A percentile compares a stretch with the other conserved stretches of the same genome.
Conservation (phyloP, 2,113 vertebrate species). For the Cinclus mexicanus region DNA sequence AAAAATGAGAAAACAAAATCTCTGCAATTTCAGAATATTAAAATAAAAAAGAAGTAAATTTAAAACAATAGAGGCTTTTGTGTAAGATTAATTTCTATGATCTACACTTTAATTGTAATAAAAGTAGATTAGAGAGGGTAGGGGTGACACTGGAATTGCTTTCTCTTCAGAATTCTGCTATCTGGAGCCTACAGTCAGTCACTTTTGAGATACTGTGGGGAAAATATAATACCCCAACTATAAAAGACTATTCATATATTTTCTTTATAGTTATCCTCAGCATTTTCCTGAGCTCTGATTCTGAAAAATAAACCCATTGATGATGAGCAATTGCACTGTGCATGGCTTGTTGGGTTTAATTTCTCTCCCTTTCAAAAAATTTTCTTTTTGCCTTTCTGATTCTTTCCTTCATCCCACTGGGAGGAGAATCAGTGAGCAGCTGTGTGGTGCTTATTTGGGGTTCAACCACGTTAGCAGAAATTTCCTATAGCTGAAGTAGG, state of each 20-base stretch:
- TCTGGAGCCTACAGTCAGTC: neutral
- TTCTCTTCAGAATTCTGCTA: neutral
- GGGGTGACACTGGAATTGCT: neutral
- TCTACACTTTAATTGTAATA: neutral
- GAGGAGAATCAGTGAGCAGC: neutral
- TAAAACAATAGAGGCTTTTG: neutral
- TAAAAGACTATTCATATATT: neutral
- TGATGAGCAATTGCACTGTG: neutral
- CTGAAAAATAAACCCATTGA: neutral
- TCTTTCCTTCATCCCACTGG: neutral
- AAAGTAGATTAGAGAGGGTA: neutral
- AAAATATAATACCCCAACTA: neutral
- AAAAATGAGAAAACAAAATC: neutral
- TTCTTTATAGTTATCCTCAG: neutral
- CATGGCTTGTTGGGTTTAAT: neutral
- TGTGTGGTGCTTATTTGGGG: neutral
- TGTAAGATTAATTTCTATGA: neutral
- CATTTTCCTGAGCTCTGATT: neutral
- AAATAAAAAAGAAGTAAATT: neutral
- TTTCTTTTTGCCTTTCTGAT: neutral
- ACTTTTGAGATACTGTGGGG: neutral
- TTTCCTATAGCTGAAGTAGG: neutral
- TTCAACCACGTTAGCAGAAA: neutral
- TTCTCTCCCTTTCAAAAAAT: neutral
- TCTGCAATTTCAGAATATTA: neutral